A percentile compares a stretch with the other conserved stretches of the same genome.
These are phyloP conservation scores for Aelia acuminata DNA, from an alignment of 2,888 invertebrate species.

Conservation along the genomic window DNA sequence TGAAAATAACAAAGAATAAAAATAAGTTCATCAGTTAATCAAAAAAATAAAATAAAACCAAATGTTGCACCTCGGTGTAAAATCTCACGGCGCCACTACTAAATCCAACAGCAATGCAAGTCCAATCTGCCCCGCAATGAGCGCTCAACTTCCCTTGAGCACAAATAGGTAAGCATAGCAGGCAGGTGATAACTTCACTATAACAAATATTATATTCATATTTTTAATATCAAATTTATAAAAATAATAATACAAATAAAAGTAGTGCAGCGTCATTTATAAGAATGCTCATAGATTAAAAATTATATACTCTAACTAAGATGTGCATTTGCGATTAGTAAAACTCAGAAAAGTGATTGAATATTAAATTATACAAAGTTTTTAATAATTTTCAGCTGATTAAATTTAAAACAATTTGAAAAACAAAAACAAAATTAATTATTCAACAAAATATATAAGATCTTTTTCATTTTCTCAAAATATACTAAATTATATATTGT, in stretches of 20 bases:
- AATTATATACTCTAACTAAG: no score
- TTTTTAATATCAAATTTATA: constrained; percentile 66
- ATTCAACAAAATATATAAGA: no score
- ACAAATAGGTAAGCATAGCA: constrained; percentile 72
- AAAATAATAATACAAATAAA: not conserved
- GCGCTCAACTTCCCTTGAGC: constrained; percentile 72
- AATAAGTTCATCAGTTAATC: not conserved
- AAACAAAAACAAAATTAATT: no score
- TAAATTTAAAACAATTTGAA: no score
- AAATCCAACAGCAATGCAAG: constrained; percentile 89
- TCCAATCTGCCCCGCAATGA: constrained; percentile 85
- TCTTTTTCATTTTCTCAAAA: no score
- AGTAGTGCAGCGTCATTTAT: no score
- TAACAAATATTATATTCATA: constrained; percentile 50
- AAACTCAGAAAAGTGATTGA: not conserved
- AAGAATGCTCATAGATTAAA: not conserved
- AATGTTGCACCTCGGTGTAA: constrained; percentile 80
- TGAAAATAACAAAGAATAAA: not conserved
- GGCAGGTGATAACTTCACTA: constrained; percentile 72
- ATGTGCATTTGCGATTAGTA: not conserved
- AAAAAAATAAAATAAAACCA: not conserved
- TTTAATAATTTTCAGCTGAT: no score
- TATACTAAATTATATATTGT: no score
- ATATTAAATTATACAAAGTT: no score
- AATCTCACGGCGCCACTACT: constrained; percentile 88